These are phyloP conservation scores for Myotis planiceps DNA, from an alignment of 2,797 vertebrate genomes.

Conservation along the genomic window DNA sequence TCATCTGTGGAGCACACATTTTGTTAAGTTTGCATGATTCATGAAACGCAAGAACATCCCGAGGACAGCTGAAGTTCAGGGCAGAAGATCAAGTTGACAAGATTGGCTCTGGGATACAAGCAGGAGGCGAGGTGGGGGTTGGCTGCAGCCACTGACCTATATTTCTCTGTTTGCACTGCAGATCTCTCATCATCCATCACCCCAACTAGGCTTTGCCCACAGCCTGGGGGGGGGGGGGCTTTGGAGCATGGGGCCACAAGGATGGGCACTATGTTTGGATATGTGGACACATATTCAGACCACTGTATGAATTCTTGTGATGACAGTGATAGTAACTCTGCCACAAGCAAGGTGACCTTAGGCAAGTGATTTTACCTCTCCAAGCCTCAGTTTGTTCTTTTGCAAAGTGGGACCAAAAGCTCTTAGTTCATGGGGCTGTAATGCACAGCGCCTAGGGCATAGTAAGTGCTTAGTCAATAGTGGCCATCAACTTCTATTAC, in stretches of 20 bases:
- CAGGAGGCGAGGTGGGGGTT: background rate
- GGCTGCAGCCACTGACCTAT: background rate
- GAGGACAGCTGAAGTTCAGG: slow-evolving; percentile 53
- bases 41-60: background rate
- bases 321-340: background rate
- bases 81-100: slow-evolving; percentile 70
- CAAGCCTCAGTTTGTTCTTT: background rate
- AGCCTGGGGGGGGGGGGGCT: background rate
- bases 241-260: background rate
- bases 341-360: background rate
- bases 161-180: background rate
- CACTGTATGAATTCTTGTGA: background rate
- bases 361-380: background rate
- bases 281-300: background rate
- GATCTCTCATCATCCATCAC: slow-evolving; percentile 33
- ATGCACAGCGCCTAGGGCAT: background rate
- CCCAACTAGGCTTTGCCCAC: background rate
- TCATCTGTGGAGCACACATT: slow-evolving; percentile 41
- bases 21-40: slow-evolving; percentile 69
- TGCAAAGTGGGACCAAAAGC: background rate
- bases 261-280: background rate
- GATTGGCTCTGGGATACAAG: slow-evolving; percentile 41
- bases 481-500: background rate
- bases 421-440: background rate
- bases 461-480: background rate